Percentiles rank a stretch among this genome's conserved stretches.
Evolutionary conservation across 2,888 invertebrate genomes (phyloP).

Genomic region (Encarsia formosa): DNA sequence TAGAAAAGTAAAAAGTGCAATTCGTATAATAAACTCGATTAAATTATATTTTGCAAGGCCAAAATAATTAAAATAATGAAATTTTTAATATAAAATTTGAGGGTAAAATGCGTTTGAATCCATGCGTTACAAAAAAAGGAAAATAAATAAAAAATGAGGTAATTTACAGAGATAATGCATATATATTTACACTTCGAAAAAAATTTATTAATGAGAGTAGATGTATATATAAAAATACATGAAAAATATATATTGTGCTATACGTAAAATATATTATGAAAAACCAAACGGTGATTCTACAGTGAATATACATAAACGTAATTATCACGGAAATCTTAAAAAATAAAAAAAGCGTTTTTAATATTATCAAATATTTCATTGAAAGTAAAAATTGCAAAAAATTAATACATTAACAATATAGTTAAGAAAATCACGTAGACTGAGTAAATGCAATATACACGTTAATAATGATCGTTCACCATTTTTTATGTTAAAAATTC

Average conservation of each 20-base stretch:
- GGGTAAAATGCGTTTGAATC: too few relatives aligned
- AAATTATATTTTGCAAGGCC: constrained; percentile 19
- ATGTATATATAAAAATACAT: constrained; percentile 20
- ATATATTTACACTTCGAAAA: constrained; percentile 29
- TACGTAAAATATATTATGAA: constrained; percentile 25
- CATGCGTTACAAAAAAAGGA: too few relatives aligned
- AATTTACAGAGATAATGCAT: constrained; percentile 20
- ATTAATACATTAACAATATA: constrained; percentile 26
- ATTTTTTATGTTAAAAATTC: constrained; percentile 33
- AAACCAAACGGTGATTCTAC: constrained; percentile 41
- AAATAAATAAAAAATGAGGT: too few relatives aligned
- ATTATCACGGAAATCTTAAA: too few relatives aligned
- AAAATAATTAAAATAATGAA: constrained; percentile 24
- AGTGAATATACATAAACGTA: too few relatives aligned
- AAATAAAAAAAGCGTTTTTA: background rate
- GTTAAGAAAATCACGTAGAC: constrained; percentile 49
- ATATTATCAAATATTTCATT: constrained; percentile 9
- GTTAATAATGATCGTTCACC: constrained; percentile 43
- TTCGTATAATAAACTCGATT: constrained; percentile 21
- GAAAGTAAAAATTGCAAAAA: constrained; percentile 10
- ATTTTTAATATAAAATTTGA: constrained; percentile 16
- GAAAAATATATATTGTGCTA: constrained; percentile 20
- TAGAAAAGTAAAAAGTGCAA: constrained; percentile 22
- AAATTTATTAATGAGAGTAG: constrained; percentile 21
- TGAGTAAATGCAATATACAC: constrained; percentile 50